phyloP scores from a whole-genome alignment of 2,888 invertebrate species.

The Thumatha senex region DNA sequence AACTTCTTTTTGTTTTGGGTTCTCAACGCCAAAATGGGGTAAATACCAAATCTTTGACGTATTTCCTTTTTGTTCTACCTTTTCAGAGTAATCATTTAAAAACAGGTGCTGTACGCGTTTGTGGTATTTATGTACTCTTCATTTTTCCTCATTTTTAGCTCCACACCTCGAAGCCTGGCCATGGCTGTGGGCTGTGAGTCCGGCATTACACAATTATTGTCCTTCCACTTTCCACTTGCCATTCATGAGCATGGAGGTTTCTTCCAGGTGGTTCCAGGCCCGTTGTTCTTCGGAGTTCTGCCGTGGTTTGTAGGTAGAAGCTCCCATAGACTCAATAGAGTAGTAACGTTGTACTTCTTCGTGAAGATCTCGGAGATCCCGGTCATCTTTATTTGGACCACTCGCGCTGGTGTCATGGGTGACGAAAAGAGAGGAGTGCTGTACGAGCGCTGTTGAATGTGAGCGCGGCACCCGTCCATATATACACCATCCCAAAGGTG shows the following conservation, averaged over 20 bases:
- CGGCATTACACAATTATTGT: slow-evolving; percentile 15
- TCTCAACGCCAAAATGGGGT: slow-evolving; percentile 35
- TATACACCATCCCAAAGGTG: slow-evolving; percentile 6
- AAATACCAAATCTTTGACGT: slow-evolving; percentile 25
- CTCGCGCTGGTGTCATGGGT: too few species aligned
- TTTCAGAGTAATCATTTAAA: slow-evolving; percentile 23
- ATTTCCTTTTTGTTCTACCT: slow-evolving; percentile 1
- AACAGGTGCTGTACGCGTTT: slow-evolving; percentile 31
- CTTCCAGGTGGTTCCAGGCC: slow-evolving; percentile 16
- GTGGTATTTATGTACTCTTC: slow-evolving; percentile 14
- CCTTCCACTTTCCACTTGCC: slow-evolving; percentile 34
- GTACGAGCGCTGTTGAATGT: too few species aligned
- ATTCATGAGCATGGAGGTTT: slow-evolving; percentile 13
- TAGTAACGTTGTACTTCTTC: slow-evolving; percentile 1
- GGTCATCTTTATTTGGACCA: neutral
- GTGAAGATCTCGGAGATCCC: too few species aligned
- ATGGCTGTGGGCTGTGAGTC: slow-evolving; percentile 20
- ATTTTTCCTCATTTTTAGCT: slow-evolving; percentile 23
- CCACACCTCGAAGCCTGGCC: slow-evolving; percentile 21
- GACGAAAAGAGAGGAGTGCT: neutral
- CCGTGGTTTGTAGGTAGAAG: neutral
- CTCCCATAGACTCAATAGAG: slow-evolving; percentile 2
- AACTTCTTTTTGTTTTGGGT: slow-evolving; percentile 31
- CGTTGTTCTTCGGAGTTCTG: neutral
- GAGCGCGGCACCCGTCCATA: neutral